Evolutionary conservation across 2,113 vertebrate genomes (phyloP).

Genomic region (Bufo gargarizans): DNA sequence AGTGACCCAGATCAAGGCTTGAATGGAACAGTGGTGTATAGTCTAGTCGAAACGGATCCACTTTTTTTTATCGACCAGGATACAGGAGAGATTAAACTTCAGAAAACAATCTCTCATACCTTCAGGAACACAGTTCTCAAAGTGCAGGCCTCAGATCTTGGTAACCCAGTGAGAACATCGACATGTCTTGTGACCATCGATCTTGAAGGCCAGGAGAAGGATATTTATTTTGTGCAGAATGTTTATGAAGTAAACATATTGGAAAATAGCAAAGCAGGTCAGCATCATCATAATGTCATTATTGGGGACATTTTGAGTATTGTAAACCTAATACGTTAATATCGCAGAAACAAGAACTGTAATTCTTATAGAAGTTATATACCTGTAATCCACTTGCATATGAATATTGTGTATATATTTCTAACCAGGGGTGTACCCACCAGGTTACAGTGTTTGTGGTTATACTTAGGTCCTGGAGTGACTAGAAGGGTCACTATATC

Average conservation of each 20-base stretch:
- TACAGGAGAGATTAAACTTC: conserved; percentile 81
- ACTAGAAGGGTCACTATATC: no score
- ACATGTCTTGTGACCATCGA: conserved; percentile 81
- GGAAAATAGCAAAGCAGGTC: conserved; percentile 86
- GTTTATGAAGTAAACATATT: conserved; percentile 75
- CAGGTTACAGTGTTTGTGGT: no score
- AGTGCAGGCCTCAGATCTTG: conserved; percentile 79
- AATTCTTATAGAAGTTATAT: background rate
- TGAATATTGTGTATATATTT: background rate
- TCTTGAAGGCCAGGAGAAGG: conserved; percentile 72
- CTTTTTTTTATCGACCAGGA: conserved; percentile 74
- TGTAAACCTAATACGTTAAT: background rate
- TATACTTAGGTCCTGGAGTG: no score
- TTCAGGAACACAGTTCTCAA: conserved; percentile 73
- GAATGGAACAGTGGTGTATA: conserved; percentile 80
- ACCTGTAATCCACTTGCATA: background rate
- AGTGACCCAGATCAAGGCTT: conserved; percentile 79
- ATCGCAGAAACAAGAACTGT: background rate
- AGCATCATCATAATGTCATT: conserved; percentile 4
- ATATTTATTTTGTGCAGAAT: conserved; percentile 76
- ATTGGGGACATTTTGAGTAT: background rate
- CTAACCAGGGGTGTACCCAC: background rate
- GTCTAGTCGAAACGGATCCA: conserved; percentile 69
- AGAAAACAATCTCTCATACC: conserved; percentile 65
- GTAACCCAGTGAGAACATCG: conserved; percentile 73